Conservation (phyloP, 2,113 vertebrate genomes). For the Eudyptes chrysolophus region DNA sequence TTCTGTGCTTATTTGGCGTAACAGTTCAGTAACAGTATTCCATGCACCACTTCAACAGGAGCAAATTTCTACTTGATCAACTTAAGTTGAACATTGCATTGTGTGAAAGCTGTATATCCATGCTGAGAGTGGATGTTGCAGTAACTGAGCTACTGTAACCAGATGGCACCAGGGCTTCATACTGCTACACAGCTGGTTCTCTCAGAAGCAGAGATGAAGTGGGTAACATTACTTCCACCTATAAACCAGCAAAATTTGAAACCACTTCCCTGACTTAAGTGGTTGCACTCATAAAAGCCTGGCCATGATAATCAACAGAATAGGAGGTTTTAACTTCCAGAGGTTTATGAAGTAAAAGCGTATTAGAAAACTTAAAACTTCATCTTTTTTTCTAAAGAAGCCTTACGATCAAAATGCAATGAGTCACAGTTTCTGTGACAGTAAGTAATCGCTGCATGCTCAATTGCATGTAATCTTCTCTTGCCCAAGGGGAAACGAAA, state of each 20-base stretch:
- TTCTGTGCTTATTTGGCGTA: not conserved
- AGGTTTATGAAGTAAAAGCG: not conserved
- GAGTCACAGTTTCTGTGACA: not conserved
- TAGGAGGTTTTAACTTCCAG: not conserved
- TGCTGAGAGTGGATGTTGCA: not conserved
- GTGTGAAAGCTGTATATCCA: not conserved
- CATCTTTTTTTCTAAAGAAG: not conserved
- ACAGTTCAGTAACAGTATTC: not conserved
- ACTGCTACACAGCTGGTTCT: not conserved
- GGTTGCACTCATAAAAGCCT: not conserved
- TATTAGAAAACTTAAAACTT: not conserved
- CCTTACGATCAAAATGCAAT: not conserved
- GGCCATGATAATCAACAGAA: not conserved
- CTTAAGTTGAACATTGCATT: not conserved
- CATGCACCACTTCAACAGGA: not conserved
- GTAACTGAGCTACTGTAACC: not conserved
- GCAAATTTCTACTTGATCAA: not conserved
- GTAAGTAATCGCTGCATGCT: not conserved
- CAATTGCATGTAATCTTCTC: not conserved
- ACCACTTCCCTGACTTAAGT: not conserved
- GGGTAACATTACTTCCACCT: accelerated
- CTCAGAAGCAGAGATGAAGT: not conserved
- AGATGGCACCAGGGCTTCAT: not conserved
- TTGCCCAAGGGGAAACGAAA: not conserved
- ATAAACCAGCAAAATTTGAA: not conserved